A percentile compares a stretch with the other conserved stretches of the same genome.
Conservation (phyloP, 2,888 invertebrate species). For the Stegophylla sp. region DNA sequence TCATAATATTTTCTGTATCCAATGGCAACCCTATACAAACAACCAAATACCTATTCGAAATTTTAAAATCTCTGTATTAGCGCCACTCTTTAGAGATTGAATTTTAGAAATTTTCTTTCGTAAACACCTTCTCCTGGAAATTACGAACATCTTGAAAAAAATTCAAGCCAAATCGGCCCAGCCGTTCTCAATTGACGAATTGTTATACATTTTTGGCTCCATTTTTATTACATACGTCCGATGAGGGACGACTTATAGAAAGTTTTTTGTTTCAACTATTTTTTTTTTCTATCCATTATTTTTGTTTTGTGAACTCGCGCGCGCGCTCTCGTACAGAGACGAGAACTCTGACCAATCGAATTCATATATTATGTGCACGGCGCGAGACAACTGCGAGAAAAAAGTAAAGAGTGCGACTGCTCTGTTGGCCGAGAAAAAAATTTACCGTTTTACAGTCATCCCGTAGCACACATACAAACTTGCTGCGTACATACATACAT, state of each 20-base stretch:
- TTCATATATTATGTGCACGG: neutral
- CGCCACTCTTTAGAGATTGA: too few species aligned
- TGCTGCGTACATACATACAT: neutral
- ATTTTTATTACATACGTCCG: too few species aligned
- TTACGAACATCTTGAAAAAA: too few species aligned
- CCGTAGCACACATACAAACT: neutral
- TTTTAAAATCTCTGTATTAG: too few species aligned
- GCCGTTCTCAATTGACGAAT: too few species aligned
- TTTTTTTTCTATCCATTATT: neutral
- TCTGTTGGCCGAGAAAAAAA: neutral
- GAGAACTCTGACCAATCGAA: neutral
- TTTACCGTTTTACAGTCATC: neutral
- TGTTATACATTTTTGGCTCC: too few species aligned
- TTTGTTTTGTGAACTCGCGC: too few species aligned
- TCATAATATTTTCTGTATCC: too few species aligned
- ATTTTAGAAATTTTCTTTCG: too few species aligned
- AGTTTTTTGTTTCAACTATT: conserved; percentile 23
- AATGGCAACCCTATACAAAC: neutral
- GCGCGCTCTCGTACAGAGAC: neutral
- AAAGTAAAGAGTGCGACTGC: neutral
- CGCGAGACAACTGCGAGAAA: neutral
- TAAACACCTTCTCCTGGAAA: too few species aligned
- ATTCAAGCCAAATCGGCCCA: too few species aligned
- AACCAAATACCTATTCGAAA: neutral
- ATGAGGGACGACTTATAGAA: neutral